Evolutionary conservation across 2,113 vertebrate species (phyloP), one percentile per base, ranked within the genome.

Genomic region (Numenius arquata): DNA sequence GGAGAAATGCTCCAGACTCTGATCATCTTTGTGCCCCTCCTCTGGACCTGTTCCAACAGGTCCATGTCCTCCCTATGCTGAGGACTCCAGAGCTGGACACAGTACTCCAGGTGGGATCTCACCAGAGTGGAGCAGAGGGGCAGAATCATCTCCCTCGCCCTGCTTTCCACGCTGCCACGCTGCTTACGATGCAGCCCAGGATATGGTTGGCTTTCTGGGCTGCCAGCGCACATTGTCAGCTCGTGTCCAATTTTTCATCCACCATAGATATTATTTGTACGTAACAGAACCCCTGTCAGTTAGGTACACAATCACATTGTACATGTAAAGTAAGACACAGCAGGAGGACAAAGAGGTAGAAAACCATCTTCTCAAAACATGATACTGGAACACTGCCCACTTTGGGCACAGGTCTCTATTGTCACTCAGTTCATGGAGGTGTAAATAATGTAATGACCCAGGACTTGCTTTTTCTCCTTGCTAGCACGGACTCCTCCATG

Each of bases 221-320:
- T 55, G 40, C 4, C 1, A 71, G 40, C 1, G 0, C 47, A 40
- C 11, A 7, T 25, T 70, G 47, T 7, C 3, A 0, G 30, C 7
- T 63, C 43, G 7, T 32, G 17, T 48, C n/a, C n/a, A 27, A 3
- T 15, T 71, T 77, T 32, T 43, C 16, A 32, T 34, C n/a, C 15
- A 27, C 41, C 36, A 2, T 27, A 50, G 36, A 22, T 55, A 15
- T 8, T 41, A 21, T 16, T 32, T n/a, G 1, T 29, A 22, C 17
- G 3, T 61, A 40, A 56, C 15, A 34, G 36, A 55, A 7, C 6
- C 14, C 21, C 9, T 1, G 2, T 3, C 3, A 62, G 48, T 43
- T 29, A 30, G 4, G 5, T 52, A 12, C 11, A 0, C 5, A 1
- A 2, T 61, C 3, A 1, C 29, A 3, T 38, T 55, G 29, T 30